Conservation (phyloP, 2,888 invertebrate species). For the Aleiodes leptofemur region DNA sequence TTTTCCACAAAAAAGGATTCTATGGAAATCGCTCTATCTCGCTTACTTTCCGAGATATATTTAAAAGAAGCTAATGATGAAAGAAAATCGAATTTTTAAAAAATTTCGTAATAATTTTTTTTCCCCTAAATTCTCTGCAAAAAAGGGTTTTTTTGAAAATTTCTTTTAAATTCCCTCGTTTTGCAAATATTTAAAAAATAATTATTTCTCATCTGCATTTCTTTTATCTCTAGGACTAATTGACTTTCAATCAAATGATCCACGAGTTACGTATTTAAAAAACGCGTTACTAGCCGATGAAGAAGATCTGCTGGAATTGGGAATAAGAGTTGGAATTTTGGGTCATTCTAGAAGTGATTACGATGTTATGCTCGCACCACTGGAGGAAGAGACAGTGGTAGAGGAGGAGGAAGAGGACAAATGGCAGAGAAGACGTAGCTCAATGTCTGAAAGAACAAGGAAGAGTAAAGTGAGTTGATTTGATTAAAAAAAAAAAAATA, state of each 20-base stretch:
- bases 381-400: conserved; percentile 77
- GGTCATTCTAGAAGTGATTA: conserved; percentile 78
- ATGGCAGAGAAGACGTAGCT: conserved; percentile 55
- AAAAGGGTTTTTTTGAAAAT: no score
- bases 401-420: conserved; percentile 47
- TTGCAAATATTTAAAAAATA: no score
- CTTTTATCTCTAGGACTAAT: conserved; percentile 70
- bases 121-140: no score
- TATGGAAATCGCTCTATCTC: no score
- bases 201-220: no score
- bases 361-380: conserved; percentile 79
- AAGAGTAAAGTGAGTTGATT: conserved; percentile 47
- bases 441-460: conserved; percentile 50
- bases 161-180: no score
- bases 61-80: no score
- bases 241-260: conserved; percentile 69
- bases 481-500: no score
- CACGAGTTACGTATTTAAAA: conserved; percentile 77
- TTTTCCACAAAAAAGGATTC: no score
- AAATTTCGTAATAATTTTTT: no score
- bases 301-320: conserved; percentile 74
- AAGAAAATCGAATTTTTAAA: no score
- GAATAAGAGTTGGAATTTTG: conserved; percentile 79
- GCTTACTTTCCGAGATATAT: no score
- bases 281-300: conserved; percentile 78